Conservation (phyloP, 2,888 invertebrate species). For the Stegana nigrithorax region DNA sequence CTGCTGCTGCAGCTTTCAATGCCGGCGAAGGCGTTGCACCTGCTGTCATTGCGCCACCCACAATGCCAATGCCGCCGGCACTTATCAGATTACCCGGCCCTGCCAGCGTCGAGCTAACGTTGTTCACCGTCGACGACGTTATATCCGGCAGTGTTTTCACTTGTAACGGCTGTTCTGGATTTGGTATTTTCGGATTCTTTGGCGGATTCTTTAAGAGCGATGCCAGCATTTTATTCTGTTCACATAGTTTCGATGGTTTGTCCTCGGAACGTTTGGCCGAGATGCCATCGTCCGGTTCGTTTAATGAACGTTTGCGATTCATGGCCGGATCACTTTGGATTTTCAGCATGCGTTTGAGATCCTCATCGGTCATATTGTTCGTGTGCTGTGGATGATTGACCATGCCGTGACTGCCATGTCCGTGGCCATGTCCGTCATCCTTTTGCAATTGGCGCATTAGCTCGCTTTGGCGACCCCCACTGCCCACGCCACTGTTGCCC, state of each 20-base stretch:
- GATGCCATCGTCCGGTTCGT: slow-evolving; percentile 72
- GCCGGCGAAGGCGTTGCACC: slow-evolving; percentile 27
- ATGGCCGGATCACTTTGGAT: slow-evolving; percentile 67
- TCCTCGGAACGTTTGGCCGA: slow-evolving; percentile 66
- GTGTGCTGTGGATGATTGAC: slow-evolving; percentile 51
- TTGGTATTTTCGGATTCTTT: slow-evolving; percentile 71
- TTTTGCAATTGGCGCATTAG: slow-evolving; percentile 71
- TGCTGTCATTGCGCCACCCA: slow-evolving; percentile 70
- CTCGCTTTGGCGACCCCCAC: slow-evolving; percentile 69
- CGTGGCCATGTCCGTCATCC: slow-evolving; percentile 61
- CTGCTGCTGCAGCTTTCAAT: slow-evolving; percentile 67
- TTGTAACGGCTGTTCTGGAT: slow-evolving; percentile 61
- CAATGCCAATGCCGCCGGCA: slow-evolving; percentile 49
- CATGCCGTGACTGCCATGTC: slow-evolving; percentile 50
- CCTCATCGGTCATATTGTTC: slow-evolving; percentile 65
- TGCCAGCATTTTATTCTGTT: slow-evolving; percentile 88
- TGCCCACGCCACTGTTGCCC: slow-evolving; percentile 63
- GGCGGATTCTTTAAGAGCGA: slow-evolving; percentile 82
- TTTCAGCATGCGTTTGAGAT: slow-evolving; percentile 66
- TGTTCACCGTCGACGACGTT: slow-evolving; percentile 60
- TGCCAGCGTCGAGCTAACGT: slow-evolving; percentile 50
- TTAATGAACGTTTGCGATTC: slow-evolving; percentile 74
- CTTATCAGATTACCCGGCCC: slow-evolving; percentile 52
- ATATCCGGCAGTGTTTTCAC: slow-evolving; percentile 68
- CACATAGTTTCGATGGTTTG: slow-evolving; percentile 78